Base-by-base conservation (phyloP, 2,113 vertebrate species). In the Panurus biarmicus region DNA sequence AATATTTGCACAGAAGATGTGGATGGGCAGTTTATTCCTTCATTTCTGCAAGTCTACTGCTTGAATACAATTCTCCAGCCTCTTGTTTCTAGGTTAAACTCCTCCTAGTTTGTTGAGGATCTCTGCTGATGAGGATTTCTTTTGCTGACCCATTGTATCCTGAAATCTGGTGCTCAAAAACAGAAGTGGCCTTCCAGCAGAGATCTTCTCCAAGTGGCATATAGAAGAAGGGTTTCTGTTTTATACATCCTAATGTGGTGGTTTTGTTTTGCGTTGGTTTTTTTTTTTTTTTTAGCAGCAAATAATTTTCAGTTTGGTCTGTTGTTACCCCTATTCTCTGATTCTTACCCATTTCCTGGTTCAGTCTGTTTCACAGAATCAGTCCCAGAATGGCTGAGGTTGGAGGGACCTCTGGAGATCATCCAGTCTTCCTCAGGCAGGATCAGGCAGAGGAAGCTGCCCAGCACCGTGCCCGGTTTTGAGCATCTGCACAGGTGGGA, bases 111-210 rank as follows among this genome's bases (percentile, higher is more conserved):
- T 64, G 40, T 45, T 85, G 57, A 69, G 26, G 62, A 31, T 90
- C 56, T 79, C 75, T 76, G 71, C 82, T 66, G 62, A 84, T 71
- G 61, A 87, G 61, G 61, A 57, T 85, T 87, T 82, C 77, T 91
- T 90, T 61, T 17, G 29, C 25, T 85, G 75, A 50, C 51, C 33
- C 21, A 16, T 53, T 73, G 38, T 76, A 90, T 79, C 54, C 42
- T 50, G 75, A 90, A 94, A 73, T 85, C 16, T 85, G 82, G 58
- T 93, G 78, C 82, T 96, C 42, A 57, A 72, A 91, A 42, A 54
- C 62, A 35, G 79, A 90, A 80, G 54, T 64, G 77, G 29, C 81
- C 73, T 87, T 91, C 36, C 67, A 91, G 66, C 87, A 78, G 92
- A 85, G 40, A 42, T 89, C 36, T 81, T 75, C 66, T 79, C 29